Conservation (phyloP, 1,140 invertebrate genomes). For the Mya arenaria region DNA sequence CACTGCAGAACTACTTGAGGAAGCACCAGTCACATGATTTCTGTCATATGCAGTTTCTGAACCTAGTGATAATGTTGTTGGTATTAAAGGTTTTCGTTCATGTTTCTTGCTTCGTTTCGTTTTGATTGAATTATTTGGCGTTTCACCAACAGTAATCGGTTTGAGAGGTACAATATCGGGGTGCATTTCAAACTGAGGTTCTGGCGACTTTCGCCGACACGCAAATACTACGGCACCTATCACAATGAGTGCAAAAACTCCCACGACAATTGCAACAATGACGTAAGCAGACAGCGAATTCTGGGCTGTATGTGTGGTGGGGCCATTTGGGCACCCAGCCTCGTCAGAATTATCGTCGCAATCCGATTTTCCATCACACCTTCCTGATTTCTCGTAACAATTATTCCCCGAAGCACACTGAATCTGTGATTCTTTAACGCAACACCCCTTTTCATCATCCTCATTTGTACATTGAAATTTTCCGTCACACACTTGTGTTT, state of each 20-base stretch:
- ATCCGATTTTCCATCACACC: constrained; percentile 63
- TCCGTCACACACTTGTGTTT: constrained; percentile 87
- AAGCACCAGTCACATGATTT: constrained; percentile 90
- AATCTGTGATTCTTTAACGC: constrained; percentile 56
- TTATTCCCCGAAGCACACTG: constrained; percentile 42
- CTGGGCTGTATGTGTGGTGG: background rate
- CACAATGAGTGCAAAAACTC: constrained; percentile 71
- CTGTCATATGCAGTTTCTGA: constrained; percentile 85
- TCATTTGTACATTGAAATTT: constrained; percentile 88
- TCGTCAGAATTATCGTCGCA: constrained; percentile 66
- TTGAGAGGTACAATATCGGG: constrained; percentile 67
- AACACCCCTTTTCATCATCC: constrained; percentile 90
- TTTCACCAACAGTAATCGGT: constrained; percentile 21
- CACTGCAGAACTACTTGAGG: constrained; percentile 86
- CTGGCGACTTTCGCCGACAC: constrained; percentile 73
- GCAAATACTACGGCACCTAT: constrained; percentile 74
- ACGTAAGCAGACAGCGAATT: constrained; percentile 67
- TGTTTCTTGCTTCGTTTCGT: constrained; percentile 33
- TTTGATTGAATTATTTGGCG: constrained; percentile 24
- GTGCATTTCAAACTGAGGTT: constrained; percentile 42
- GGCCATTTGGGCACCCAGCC: constrained; percentile 83
- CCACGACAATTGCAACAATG: constrained; percentile 76
- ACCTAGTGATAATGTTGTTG: constrained; percentile 65
- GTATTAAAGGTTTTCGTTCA: constrained; percentile 42
- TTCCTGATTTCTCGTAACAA: constrained; percentile 53